phyloP scores from a whole-genome alignment of 2,888 invertebrate species.

The Phyllotreta cruciferae region DNA sequence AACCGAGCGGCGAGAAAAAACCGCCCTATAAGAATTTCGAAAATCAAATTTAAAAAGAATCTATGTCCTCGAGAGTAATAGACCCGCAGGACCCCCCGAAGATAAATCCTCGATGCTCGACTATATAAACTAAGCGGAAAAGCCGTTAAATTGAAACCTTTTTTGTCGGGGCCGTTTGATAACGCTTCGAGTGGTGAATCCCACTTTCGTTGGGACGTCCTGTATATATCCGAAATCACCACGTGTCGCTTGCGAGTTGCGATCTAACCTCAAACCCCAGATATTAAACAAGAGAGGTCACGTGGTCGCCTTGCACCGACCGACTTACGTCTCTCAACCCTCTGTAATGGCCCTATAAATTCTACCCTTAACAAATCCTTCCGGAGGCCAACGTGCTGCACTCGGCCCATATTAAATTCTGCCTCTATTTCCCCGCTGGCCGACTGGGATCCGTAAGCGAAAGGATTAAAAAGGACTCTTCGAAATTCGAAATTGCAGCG shows the following conservation, averaged over 20 bases:
- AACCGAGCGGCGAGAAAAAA: not conserved
- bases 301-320: slow-evolving; percentile 25
- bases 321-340: slow-evolving; percentile 25
- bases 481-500: too few relatives aligned
- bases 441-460: slow-evolving; percentile 7
- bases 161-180: too few relatives aligned
- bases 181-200: too few relatives aligned
- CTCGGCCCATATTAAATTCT: slow-evolving; percentile 25
- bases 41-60: slow-evolving; percentile 25
- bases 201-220: too few relatives aligned
- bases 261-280: slow-evolving; percentile 4
- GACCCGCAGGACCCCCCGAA: not conserved
- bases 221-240: not conserved
- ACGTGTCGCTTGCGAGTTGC: slow-evolving; percentile 4
- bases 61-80: slow-evolving; percentile 21
- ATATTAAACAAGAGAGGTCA: slow-evolving; percentile 28
- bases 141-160: too few relatives aligned
- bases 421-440: not conserved
- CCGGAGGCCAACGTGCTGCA: slow-evolving; percentile 17
- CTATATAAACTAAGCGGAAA: too few relatives aligned
- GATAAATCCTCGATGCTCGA: slow-evolving; percentile 9
- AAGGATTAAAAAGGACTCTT: not conserved
- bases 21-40: slow-evolving; percentile 13
- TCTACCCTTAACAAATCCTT: slow-evolving; percentile 21
- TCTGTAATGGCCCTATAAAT: slow-evolving; percentile 28